phyloP scores from a whole-genome alignment of 2,797 vertebrate species.

The Heliangelus exortis region DNA sequence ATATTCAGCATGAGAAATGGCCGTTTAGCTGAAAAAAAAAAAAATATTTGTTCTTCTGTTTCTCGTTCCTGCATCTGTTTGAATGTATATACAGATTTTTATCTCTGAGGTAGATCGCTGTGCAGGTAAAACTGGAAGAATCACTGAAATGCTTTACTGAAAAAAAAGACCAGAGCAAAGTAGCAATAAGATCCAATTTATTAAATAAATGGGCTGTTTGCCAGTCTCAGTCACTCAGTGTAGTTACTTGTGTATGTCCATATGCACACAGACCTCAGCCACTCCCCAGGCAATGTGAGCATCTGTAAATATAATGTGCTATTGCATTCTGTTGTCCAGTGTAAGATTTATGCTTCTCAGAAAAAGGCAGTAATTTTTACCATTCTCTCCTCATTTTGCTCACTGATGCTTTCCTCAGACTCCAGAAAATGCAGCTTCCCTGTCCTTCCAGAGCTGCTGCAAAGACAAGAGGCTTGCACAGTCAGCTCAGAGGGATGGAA shows the following conservation, averaged over 20 bases:
- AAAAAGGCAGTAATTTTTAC: background rate
- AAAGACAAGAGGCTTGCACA: fast-evolving
- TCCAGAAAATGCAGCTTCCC: background rate
- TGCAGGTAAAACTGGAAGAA: background rate
- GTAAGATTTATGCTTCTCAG: background rate
- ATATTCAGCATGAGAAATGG: background rate
- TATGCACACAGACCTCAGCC: background rate
- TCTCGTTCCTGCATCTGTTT: background rate
- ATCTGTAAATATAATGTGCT: background rate
- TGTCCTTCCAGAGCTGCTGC: background rate
- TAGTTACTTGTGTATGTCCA: background rate
- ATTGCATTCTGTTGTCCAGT: fast-evolving
- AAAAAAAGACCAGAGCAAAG: background rate
- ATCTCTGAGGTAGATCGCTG: background rate
- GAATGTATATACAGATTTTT: background rate
- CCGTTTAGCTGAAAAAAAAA: background rate
- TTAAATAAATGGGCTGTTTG: background rate
- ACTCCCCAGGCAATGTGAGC: background rate
- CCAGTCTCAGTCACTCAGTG: background rate
- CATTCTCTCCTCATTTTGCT: fast-evolving
- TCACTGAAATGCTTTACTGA: background rate
- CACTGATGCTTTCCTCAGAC: background rate
- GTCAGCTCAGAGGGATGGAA: background rate
- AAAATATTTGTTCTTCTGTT: background rate
- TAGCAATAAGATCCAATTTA: background rate